Conservation (phyloP, 2,888 invertebrate species). For the Drosophila mimica region DNA sequence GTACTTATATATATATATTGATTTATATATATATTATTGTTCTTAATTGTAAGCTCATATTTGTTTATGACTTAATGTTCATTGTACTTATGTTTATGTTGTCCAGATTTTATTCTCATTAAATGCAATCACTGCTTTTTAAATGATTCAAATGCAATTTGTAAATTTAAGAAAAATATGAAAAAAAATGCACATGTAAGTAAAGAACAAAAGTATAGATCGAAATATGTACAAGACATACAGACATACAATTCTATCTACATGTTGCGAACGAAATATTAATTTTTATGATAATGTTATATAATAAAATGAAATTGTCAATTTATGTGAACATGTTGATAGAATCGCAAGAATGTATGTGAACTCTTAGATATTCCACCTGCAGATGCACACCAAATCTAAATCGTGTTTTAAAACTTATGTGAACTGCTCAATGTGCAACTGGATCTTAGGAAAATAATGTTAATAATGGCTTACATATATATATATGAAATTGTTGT, state of each 20-base stretch:
- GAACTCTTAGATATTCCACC: conserved; percentile 52
- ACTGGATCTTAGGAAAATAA: conserved; percentile 36
- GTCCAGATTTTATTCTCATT: conserved; percentile 21
- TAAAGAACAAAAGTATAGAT: conserved; percentile 1
- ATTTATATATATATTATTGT: conserved; percentile 31
- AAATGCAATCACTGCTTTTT: conserved; percentile 29
- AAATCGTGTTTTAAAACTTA: conserved; percentile 49
- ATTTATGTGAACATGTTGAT: conserved; percentile 36
- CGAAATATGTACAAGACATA: conserved; percentile 7
- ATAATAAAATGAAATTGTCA: conserved; percentile 25
- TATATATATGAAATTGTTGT: conserved; percentile 52
- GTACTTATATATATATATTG: conserved; percentile 54
- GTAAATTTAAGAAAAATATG: conserved; percentile 21
- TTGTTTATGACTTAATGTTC: conserved; percentile 39
- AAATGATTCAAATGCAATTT: conserved; percentile 18
- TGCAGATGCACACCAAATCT: conserved; percentile 21
- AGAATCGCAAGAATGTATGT: conserved; percentile 30
- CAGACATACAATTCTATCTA: conserved; percentile 1
- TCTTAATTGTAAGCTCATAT: conserved; percentile 36
- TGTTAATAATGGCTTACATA: conserved; percentile 51
- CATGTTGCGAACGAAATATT: conserved; percentile 8
- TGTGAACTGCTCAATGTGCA: conserved; percentile 42
- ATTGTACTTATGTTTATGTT: conserved; percentile 61
- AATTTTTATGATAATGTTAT: conserved; percentile 24
- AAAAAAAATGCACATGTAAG: conserved; percentile 10